These are phyloP conservation scores for Xanthia togata DNA, from an alignment of 2,888 invertebrate species.

Conservation along the genomic window DNA sequence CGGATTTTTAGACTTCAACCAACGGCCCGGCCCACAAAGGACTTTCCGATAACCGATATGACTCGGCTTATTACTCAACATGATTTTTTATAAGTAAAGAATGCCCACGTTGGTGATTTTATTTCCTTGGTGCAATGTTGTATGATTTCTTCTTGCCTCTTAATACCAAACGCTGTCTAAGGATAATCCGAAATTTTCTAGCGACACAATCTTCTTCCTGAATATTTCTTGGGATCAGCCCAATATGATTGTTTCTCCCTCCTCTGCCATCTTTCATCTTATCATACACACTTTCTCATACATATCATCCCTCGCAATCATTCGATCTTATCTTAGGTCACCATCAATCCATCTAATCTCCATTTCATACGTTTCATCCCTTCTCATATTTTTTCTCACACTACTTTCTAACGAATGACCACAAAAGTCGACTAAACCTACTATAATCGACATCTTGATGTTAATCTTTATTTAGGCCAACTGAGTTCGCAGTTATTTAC, in stretches of 20 bases:
- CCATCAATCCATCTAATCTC: no score
- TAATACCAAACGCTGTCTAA: not conserved
- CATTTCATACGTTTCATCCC: not conserved
- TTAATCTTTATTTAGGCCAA: conserved; percentile 25
- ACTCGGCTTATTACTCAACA: conserved; percentile 12
- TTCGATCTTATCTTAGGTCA: not conserved
- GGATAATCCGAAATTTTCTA: not conserved
- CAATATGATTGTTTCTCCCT: not conserved
- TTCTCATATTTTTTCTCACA: not conserved
- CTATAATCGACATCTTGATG: not conserved
- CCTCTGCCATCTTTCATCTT: not conserved
- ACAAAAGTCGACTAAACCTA: not conserved
- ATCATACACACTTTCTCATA: not conserved
- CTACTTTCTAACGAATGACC: not conserved
- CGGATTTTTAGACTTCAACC: no score
- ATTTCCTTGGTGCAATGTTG: not conserved
- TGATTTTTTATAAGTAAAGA: not conserved
- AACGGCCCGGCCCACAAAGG: no score
- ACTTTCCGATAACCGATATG: conserved; percentile 4
- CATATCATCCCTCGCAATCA: not conserved
- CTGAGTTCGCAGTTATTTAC: conserved; percentile 28
- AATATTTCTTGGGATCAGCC: no score
- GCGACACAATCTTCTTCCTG: no score
- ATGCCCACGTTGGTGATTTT: not conserved
- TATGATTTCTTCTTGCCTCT: not conserved